phyloP scores from a whole-genome alignment of 1,140 invertebrate species.

The Penaeus vannamei region DNA sequence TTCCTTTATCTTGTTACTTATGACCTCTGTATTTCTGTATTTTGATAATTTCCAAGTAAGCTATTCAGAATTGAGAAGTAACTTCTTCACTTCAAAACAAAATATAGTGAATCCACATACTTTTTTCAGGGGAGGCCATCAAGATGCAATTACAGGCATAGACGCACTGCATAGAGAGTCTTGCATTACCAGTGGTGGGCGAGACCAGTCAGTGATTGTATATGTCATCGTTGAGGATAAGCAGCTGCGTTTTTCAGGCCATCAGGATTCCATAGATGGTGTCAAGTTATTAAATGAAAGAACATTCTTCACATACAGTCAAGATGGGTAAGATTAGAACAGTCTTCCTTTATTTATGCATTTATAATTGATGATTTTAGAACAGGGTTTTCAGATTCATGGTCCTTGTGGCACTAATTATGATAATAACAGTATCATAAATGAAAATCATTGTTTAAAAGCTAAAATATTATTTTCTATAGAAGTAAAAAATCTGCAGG shows the following conservation, averaged over 20 bases:
- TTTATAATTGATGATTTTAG: neutral
- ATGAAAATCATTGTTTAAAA: no score
- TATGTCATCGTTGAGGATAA: constrained; percentile 98
- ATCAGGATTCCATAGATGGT: constrained; percentile 85
- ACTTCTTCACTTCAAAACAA: neutral
- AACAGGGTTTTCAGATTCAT: no score
- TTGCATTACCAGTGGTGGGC: constrained; percentile 89
- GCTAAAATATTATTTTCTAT: no score
- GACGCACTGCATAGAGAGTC: constrained; percentile 88
- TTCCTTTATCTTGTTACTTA: no score
- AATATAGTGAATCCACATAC: neutral
- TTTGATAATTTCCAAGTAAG: neutral
- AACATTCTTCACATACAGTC: constrained; percentile 90
- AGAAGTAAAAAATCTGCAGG: no score
- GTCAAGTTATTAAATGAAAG: constrained; percentile 93
- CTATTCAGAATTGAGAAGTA: neutral
- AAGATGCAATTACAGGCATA: constrained; percentile 87
- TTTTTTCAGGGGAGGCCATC: constrained; percentile 81
- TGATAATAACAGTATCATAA: no score
- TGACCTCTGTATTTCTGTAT: no score
- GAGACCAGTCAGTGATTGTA: constrained; percentile 87
- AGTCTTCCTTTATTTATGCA: neutral
- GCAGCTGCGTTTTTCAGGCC: constrained; percentile 92
- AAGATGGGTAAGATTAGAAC: constrained; percentile 81
- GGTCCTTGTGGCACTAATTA: no score